Conservation (phyloP, 2,113 vertebrate species). For the Trogon surrucura region DNA sequence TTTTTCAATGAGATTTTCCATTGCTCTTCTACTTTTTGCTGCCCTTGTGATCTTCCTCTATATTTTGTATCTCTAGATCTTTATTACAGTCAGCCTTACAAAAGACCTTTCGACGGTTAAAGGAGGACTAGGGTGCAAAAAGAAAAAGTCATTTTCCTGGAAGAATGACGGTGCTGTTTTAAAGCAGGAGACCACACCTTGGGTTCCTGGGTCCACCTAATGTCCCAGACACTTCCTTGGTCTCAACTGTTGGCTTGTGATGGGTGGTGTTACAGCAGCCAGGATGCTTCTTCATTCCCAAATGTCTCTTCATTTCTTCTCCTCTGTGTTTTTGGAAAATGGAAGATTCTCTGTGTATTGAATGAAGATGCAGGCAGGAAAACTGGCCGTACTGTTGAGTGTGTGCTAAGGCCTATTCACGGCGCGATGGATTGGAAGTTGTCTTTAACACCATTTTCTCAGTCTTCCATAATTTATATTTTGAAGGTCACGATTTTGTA, state of each 20-base stretch:
- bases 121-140: neutral
- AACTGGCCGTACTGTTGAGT: neutral
- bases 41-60: neutral
- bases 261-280: neutral
- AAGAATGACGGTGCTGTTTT: neutral
- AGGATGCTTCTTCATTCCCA: neutral
- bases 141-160: neutral
- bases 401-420: neutral
- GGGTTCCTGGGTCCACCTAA: neutral
- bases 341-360: neutral
- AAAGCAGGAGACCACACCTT: neutral
- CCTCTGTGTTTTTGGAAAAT: neutral
- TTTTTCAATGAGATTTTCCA: neutral
- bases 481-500: constrained; percentile 60
- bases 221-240: neutral
- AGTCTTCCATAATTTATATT: constrained; percentile 25
- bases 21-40: neutral
- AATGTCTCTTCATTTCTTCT: neutral
- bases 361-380: neutral
- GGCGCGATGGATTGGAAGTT: neutral
- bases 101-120: neutral
- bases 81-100: neutral
- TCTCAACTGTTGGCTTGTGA: neutral
- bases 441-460: constrained; percentile 22
- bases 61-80: neutral